Percentiles rank a stretch among this genome's conserved stretches.
Conservation (phyloP, 2,888 invertebrate species). For the Gari tellinella region DNA sequence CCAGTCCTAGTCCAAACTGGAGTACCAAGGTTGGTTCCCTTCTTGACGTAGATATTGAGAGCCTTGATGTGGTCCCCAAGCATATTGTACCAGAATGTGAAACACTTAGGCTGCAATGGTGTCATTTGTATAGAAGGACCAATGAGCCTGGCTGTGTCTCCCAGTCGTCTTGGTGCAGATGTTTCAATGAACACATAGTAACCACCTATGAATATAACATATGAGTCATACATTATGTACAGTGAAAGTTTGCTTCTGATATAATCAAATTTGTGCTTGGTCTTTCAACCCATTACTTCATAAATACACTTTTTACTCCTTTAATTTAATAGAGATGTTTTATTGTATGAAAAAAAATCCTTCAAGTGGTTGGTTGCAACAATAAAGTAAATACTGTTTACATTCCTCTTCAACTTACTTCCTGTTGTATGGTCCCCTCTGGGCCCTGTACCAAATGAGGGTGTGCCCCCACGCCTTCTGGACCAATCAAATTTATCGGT, state of each 20-base stretch:
- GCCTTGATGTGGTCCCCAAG: constrained; percentile 69
- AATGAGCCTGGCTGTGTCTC: constrained; percentile 85
- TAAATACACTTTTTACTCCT: no score
- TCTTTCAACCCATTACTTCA: no score
- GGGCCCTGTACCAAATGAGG: constrained; percentile 70
- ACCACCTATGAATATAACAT: constrained; percentile 63
- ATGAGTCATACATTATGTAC: no score
- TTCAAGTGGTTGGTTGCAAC: background rate
- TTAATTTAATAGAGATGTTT: background rate
- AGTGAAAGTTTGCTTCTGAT: no score
- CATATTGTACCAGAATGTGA: constrained; percentile 80
- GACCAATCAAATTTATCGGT: constrained; percentile 75
- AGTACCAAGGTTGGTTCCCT: constrained; percentile 46
- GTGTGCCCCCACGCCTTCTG: constrained; percentile 64
- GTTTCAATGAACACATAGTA: constrained; percentile 82
- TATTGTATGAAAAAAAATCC: background rate
- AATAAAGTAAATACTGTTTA: background rate
- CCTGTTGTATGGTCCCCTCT: constrained; percentile 74
- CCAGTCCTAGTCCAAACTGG: constrained; percentile 68
- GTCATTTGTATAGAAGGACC: constrained; percentile 62
- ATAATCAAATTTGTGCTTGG: no score
- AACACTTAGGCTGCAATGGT: constrained; percentile 63
- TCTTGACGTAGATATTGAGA: constrained; percentile 64
- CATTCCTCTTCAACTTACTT: no score
- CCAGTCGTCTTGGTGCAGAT: constrained; percentile 86